A percentile compares a stretch with the other conserved stretches of the same genome.
phyloP scores from a whole-genome alignment of 2,888 invertebrate genomes.

The Pseudococcus longispinus region DNA sequence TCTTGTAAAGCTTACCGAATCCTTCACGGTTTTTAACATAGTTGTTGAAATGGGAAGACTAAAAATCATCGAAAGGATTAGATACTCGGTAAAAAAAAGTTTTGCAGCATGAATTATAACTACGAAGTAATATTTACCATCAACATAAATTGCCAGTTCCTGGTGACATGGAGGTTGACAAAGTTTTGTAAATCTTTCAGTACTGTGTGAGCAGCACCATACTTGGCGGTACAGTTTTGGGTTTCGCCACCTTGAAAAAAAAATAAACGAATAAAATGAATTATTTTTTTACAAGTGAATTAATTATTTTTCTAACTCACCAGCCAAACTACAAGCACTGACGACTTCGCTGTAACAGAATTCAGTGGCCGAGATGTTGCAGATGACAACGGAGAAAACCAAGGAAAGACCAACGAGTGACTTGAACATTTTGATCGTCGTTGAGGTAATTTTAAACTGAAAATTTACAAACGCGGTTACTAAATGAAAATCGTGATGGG shows the following conservation, averaged over 20 bases:
- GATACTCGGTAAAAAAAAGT: background rate
- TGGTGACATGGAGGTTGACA: conserved; percentile 72
- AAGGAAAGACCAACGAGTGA: conserved; percentile 4
- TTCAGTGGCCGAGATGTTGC: conserved; percentile 62
- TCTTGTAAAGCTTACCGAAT: conserved; percentile 76
- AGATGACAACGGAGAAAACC: background rate
- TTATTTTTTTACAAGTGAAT: background rate
- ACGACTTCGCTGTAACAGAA: conserved; percentile 71
- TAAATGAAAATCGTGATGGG: background rate
- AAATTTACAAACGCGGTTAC: background rate
- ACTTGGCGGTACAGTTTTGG: conserved; percentile 71
- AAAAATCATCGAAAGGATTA: conserved; percentile 55
- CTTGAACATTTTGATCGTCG: conserved; percentile 35
- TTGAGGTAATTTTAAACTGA: background rate
- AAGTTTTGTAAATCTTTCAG: conserved; percentile 66
- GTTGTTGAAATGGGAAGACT: conserved; percentile 77
- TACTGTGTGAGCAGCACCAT: conserved; percentile 67
- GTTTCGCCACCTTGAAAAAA: conserved; percentile 23
- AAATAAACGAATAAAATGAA: background rate
- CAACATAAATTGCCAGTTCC: conserved; percentile 79
- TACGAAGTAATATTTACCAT: conserved; percentile 63
- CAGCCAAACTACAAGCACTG: conserved; percentile 66
- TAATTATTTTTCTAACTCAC: conserved; percentile 47
- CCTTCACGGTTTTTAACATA: conserved; percentile 78
- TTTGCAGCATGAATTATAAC: background rate